Base-by-base conservation (phyloP, 2,888 invertebrate genomes). In the Nomada hirtipes region DNA sequence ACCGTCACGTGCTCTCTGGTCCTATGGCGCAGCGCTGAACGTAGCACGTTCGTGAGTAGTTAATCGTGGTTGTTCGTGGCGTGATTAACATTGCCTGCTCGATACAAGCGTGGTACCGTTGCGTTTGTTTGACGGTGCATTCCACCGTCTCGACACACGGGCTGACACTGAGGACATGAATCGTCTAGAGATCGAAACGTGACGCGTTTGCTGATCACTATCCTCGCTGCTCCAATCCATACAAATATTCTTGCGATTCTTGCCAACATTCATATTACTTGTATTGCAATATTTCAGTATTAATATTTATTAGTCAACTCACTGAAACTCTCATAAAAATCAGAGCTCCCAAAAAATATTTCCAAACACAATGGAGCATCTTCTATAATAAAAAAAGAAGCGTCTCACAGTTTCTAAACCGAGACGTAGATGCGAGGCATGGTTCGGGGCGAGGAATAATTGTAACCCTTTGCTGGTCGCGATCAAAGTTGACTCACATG, bases 101-200 rank as follows among this genome's bases (percentile, higher is more conserved):
- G 82, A 84, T 79, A 85, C 78, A 71, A 80, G 79, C 85, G 75
- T 82, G 82, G 77, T 82, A 79, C 72, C 85, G 85, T 83, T 85
- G 81, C 73, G 77, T 75, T 85, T 61, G 70, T 57, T 76, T 60
- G 20, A 44, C 65, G 81, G 18, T 64, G 83, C 80, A 81, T 86
- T 83, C 83, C 86, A 44, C 26, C 63, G 67, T 55, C 73, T 23
- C 55, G 82, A 2, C 26, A 26, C 26, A 26, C 2, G 26, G 26
- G 26, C 2, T 75, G 81, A 82, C 81, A 81, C 74, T 60, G 82
- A 60, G 82, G 82, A 84, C 77, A 74, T 73, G 78, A 83, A 81
- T 77, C 76, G 81, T 86, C 81, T 84, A 86, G 84, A 86, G 86
- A 86, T 81, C 72, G 63, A 82, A 68, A 84, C 84, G 79, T 86